Base-by-base conservation (phyloP, 2,888 invertebrate genomes). In the Fabriciana adippe region DNA sequence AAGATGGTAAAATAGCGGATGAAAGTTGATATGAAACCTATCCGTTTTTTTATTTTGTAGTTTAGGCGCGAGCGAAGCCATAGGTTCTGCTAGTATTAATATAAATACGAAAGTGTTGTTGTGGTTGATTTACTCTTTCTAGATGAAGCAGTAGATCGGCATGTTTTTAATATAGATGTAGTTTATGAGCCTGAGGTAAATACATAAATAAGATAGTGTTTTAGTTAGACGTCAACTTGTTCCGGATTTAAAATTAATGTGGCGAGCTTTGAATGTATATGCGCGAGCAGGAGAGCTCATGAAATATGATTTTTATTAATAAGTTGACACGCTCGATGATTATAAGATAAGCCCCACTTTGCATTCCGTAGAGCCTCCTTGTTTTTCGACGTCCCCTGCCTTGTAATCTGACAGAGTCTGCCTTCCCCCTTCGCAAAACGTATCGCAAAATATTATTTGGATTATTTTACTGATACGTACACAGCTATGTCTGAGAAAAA, bases 291-390 rank as follows among this genome's bases (percentile, higher is more conserved):
- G 78, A 80, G 80, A 82, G 85, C 86, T 87, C 86, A 81, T 89
- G 90, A 92, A 93, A 93, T 92, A 91, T 92, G 92, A 92, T 92
- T 92, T 93, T 93, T 93, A 93, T 92, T 93, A 93, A 93, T 93
- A 92, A 93, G 85, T 90, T 91, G 92, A 92, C 92, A 89, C 92
- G 91, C 91, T 86, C 88, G 90, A 92, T 92, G 93, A 92, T 93
- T 92, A 93, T 90, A 87, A 90, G 92, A 93, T 93, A 91, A 92
- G 92, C 89, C 87, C 88, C 90, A 89, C 88, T 92, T 92, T 91
- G 89, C 92, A 92, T 92, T 91, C 92, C 87, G 82, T 76, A 81
- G 87, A 84, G 87, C 85, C 83, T 82, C 78, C 86, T 84, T 87
- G 89, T 92, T 90, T 87, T 87, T 83, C 86, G 81, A 76, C 85